A percentile compares a stretch with the other conserved stretches of the same genome.
Evolutionary conservation across 2,888 invertebrate genomes (phyloP).

Genomic region (Neelides folsomi): DNA sequence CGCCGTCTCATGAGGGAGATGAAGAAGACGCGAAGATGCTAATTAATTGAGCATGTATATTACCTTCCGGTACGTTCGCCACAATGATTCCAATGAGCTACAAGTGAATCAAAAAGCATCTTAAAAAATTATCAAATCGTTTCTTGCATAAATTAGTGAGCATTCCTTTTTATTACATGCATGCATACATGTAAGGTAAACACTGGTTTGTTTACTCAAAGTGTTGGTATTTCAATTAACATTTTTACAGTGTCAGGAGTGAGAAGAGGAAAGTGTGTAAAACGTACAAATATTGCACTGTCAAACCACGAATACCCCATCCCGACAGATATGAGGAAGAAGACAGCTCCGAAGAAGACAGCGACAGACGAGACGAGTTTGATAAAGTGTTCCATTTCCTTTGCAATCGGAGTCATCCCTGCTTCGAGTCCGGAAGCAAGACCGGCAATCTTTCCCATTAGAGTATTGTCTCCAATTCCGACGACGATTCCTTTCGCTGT

Average conservation of each 20-base stretch:
- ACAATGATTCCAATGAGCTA: slow-evolving; percentile 50
- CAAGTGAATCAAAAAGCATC: slow-evolving; percentile 20
- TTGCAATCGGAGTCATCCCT: slow-evolving; percentile 60
- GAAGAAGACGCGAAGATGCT: too few relatives aligned
- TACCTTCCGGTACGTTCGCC: slow-evolving; percentile 54
- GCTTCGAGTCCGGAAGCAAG: slow-evolving; percentile 51
- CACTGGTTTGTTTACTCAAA: too few relatives aligned
- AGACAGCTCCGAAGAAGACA: slow-evolving; percentile 52
- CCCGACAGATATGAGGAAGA: slow-evolving; percentile 55
- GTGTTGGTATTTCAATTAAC: too few relatives aligned
- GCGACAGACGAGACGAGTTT: slow-evolving; percentile 55
- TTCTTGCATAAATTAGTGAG: too few relatives aligned
- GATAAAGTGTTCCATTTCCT: slow-evolving; percentile 62
- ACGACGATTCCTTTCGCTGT: slow-evolving; percentile 47
- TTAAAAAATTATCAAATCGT: too few relatives aligned
- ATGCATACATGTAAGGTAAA: too few relatives aligned
- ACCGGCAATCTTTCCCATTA: slow-evolving; percentile 58
- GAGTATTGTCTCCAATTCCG: slow-evolving; percentile 51
- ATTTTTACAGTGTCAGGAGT: too few relatives aligned
- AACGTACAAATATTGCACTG: slow-evolving; percentile 46
- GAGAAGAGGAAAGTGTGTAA: too few relatives aligned
- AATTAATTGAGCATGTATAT: too few relatives aligned
- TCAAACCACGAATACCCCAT: slow-evolving; percentile 52
- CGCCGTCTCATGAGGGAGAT: too few relatives aligned
- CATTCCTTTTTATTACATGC: too few relatives aligned